Conservation (phyloP, 2,113 vertebrate species). For the Chinchilla lanigera region DNA sequence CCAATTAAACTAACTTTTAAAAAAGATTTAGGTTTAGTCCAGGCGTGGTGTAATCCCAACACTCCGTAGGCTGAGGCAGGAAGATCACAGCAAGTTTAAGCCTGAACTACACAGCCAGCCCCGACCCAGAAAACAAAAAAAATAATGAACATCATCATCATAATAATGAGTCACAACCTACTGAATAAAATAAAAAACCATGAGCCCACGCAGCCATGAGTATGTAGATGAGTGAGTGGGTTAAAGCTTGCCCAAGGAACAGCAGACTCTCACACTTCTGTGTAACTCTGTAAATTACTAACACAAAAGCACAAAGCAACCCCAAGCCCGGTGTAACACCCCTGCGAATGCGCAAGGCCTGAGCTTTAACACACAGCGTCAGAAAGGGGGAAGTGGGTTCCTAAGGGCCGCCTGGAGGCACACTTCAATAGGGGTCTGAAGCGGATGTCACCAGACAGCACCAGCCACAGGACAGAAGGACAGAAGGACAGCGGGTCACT, state of each 20-base stretch:
- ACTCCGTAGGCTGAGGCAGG: background rate
- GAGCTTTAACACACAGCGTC: too few species aligned
- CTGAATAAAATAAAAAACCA: background rate
- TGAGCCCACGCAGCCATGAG: background rate
- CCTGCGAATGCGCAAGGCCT: too few species aligned
- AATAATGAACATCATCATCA: background rate
- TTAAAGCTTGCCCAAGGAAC: background rate
- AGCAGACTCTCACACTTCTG: background rate
- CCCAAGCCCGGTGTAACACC: background rate
- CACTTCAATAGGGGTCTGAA: background rate
- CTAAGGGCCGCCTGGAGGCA: background rate
- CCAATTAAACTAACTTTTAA: background rate
- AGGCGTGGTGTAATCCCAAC: background rate
- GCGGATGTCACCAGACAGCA: background rate
- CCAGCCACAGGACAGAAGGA: too few species aligned
- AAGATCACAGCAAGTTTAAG: background rate
- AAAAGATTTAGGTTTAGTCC: background rate
- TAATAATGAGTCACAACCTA: too few species aligned
- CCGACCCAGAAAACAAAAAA: background rate
- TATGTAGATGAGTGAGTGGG: background rate
- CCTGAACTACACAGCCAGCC: background rate
- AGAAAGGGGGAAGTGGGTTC: background rate
- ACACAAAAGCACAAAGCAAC: background rate
- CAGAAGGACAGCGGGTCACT: background rate
- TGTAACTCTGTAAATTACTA: background rate